phyloP scores from a whole-genome alignment of 2,113 vertebrate species.

The Mola mola region DNA sequence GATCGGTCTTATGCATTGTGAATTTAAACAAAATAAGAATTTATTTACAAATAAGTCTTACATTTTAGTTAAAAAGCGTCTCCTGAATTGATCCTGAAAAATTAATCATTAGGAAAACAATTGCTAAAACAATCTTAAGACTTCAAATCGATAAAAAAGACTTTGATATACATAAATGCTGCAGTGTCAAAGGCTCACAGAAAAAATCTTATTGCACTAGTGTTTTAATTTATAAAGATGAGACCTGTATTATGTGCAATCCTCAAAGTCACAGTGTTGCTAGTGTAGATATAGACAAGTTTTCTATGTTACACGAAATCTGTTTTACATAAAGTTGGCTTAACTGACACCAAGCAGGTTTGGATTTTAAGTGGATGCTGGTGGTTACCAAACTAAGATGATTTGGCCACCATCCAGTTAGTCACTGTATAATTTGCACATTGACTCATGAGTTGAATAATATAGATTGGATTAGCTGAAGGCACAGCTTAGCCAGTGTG shows the following conservation, averaged over 20 bases:
- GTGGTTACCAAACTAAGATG: slow-evolving; percentile 19
- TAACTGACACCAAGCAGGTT: slow-evolving; percentile 9
- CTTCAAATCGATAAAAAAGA: too few species aligned
- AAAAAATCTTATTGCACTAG: too few species aligned
- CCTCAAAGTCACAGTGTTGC: too few species aligned
- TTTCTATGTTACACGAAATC: neutral
- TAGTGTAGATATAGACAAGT: too few species aligned
- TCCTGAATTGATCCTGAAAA: neutral
- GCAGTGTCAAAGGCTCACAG: too few species aligned
- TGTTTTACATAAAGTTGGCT: slow-evolving; percentile 8
- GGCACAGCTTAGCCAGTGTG: slow-evolving; percentile 4
- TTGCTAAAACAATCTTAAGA: too few species aligned
- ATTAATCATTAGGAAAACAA: neutral
- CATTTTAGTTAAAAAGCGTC: neutral
- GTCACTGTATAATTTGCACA: slow-evolving; percentile 36
- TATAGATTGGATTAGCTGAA: slow-evolving; percentile 16
- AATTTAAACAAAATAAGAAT: neutral
- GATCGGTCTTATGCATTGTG: neutral
- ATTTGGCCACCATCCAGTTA: slow-evolving; percentile 43
- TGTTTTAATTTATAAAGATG: too few species aligned
- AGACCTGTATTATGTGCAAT: too few species aligned
- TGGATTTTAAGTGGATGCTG: slow-evolving; percentile 33
- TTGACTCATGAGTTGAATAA: slow-evolving; percentile 31
- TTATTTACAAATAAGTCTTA: neutral
- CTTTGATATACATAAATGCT: too few species aligned